Percentiles rank a stretch among this genome's conserved stretches.
Conservation (phyloP, 2,797 vertebrate species). For the Agapornis canus region DNA sequence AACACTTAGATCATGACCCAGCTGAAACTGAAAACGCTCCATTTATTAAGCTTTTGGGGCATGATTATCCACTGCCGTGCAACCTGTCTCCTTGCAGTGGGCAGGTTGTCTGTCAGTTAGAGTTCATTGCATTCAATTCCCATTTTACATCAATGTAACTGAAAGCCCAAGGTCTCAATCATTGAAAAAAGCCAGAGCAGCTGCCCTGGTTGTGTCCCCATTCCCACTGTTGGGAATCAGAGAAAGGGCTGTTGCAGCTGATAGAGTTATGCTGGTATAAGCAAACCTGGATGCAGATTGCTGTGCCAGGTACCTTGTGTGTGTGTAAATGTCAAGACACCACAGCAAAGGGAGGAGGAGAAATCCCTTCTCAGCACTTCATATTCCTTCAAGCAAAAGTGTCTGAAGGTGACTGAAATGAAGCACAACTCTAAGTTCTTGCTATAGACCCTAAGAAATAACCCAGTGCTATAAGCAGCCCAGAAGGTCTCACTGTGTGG, state of each 20-base stretch:
- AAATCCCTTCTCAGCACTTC: not conserved
- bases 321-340: not conserved
- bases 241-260: not conserved
- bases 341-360: not conserved
- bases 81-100: not conserved
- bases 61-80: not conserved
- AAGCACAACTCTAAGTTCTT: not conserved
- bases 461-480: not conserved
- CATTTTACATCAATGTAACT: not conserved
- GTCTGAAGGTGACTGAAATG: not conserved
- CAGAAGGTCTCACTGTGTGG: not conserved
- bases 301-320: not conserved
- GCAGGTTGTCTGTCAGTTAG: not conserved
- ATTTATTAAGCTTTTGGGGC: conserved; percentile 14
- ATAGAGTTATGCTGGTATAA: not conserved
- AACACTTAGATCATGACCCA: not conserved
- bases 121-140: not conserved
- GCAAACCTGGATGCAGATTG: not conserved
- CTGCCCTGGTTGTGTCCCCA: not conserved
- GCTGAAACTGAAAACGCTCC: not conserved
- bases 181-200: not conserved
- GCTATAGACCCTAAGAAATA: not conserved
- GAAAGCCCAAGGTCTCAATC: not conserved
- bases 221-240: not conserved
- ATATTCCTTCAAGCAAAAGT: not conserved